Base-by-base conservation (phyloP, 2,888 invertebrate species). In the Drosophila limbata region DNA sequence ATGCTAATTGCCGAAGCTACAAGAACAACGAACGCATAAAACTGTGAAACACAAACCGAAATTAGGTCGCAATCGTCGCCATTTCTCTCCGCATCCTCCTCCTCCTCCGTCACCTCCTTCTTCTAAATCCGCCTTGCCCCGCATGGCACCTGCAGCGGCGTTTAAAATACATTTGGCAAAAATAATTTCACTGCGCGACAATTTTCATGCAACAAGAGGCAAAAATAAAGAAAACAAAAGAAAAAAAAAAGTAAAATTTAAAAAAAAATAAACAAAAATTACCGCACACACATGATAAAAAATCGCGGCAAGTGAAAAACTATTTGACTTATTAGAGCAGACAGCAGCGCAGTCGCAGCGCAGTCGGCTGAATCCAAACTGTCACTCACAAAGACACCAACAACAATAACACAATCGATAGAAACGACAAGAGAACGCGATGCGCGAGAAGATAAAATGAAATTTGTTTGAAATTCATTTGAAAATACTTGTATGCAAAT, bases 311-410 rank as follows among this genome's bases (percentile, higher is more conserved):
- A 84, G 70, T 71, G 71, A 82, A 83, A 83, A 88, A 88, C 84
- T 86, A 82, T 83, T 85, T 85, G 86, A 88, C 84, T 88, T 88
- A 82, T 82, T 82, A 80, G 73, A 83, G 81, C 88, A 85, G 88
- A 76, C 82, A 83, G 80, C 79, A 61, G 87, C 50, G 55, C 76
- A 63, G 77, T 71, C 56, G 81, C 78, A 50, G 84, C 52, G 45
- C 75, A 56, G 76, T 75, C 61, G 73, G 52, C 68, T 69, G 66
- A 56, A 64, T 61, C 61, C 47, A 55, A 79, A 45, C 80, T 82
- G 88, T 82, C 85, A 73, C 73, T 75, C 77, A 73, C 48, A 60
- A 25, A 53, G 72, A 63, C 63, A 61, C 77, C 64, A 53, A 55
- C 42, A 44, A 39, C 8, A 44, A 25, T 10, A 25, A 60, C 21